phyloP scores from a whole-genome alignment of 1,140 invertebrate species.

The Pseudomyrmex gracilis region DNA sequence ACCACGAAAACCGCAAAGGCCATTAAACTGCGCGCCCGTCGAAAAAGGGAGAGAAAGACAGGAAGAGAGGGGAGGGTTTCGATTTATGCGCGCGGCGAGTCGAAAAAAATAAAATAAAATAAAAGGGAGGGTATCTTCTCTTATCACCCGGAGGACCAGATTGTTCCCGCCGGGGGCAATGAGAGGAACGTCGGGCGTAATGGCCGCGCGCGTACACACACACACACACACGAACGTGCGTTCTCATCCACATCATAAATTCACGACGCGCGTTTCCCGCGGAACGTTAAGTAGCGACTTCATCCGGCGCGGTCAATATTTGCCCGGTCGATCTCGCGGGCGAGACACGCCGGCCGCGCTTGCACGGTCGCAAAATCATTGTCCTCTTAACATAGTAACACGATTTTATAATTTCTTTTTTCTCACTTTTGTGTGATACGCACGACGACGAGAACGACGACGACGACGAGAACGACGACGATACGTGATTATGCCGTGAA shows the following conservation, averaged over 20 bases:
- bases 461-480: constrained; percentile 2
- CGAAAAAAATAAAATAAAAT: background rate
- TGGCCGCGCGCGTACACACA: constrained; percentile 5
- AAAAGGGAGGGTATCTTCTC: background rate
- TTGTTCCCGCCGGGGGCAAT: constrained; percentile 19
- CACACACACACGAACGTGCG: background rate
- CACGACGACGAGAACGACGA: constrained; percentile 1
- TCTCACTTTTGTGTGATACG: background rate
- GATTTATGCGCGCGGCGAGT: background rate
- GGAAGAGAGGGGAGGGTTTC: no score
- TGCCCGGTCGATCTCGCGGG: constrained; percentile 2
- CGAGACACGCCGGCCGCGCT: background rate
- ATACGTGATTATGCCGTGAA: constrained; percentile 58
- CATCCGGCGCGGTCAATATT: constrained; percentile 60
- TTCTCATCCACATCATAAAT: constrained; percentile 49
- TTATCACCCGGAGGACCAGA: constrained; percentile 41
- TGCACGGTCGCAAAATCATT: background rate
- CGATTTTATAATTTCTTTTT: constrained; percentile 46
- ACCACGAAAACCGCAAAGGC: constrained; percentile 44
- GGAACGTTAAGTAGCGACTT: constrained; percentile 53
- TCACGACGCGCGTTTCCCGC: constrained; percentile 60
- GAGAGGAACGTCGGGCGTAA: constrained; percentile 51
- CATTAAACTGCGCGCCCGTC: constrained; percentile 25
- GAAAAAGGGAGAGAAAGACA: no score
- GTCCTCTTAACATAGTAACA: constrained; percentile 65